These are phyloP conservation scores for Drosophila tani DNA, from an alignment of 1,140 invertebrate genomes.

Conservation along the genomic window DNA sequence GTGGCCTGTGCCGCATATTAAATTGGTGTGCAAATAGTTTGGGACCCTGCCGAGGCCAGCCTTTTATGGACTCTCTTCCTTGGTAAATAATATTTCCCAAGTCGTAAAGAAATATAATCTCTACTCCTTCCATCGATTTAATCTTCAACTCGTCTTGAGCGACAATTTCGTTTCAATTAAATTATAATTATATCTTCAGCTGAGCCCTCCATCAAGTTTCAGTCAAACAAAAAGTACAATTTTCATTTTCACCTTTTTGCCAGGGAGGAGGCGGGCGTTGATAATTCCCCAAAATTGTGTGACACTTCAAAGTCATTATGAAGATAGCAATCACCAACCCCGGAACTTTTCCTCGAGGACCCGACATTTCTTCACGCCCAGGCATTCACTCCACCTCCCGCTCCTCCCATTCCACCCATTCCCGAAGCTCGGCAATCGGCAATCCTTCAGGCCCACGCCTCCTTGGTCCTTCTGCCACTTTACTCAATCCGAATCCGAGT, in stretches of 20 bases:
- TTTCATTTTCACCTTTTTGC: conserved; percentile 66
- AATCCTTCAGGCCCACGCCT: conserved; percentile 35
- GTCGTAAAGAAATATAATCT: conserved; percentile 1
- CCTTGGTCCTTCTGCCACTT: conserved; percentile 41
- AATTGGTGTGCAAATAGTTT: conserved; percentile 54
- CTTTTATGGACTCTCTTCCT: conserved; percentile 11
- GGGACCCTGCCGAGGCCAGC: not conserved
- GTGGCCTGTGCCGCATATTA: conserved; percentile 48
- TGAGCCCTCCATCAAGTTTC: conserved; percentile 26
- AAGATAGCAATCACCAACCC: conserved; percentile 68
- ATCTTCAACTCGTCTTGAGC: conserved; percentile 19
- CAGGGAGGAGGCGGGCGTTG: conserved; percentile 42
- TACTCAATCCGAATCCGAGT: conserved; percentile 29
- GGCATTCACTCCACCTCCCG: conserved; percentile 43
- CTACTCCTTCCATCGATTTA: not conserved
- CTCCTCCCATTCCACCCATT: conserved; percentile 1
- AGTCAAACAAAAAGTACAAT: conserved; percentile 52
- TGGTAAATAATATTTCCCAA: not conserved
- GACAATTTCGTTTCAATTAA: conserved; percentile 71
- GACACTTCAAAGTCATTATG: conserved; percentile 79
- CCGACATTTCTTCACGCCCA: conserved; percentile 61
- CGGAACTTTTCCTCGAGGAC: conserved; percentile 42
- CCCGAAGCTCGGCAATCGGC: conserved; percentile 13
- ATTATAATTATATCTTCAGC: conserved; percentile 68
- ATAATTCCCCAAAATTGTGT: conserved; percentile 68